phyloP scores from a whole-genome alignment of 1,140 invertebrate genomes.

The Watersipora subatra region DNA sequence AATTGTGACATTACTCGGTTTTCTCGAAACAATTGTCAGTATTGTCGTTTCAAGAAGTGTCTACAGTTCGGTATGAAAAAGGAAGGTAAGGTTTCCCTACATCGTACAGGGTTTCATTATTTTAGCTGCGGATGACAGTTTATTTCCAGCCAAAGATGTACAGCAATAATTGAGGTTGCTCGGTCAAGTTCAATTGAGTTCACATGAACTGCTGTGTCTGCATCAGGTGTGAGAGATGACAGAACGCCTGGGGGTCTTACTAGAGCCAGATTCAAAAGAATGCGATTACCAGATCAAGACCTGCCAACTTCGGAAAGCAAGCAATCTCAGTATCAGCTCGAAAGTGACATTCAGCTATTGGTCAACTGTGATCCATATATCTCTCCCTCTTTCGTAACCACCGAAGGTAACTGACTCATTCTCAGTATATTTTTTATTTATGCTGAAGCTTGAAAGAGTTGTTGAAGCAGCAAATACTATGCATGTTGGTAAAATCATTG shows the following conservation, averaged over 20 bases:
- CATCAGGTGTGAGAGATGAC: conserved; percentile 36
- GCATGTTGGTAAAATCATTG: too few species aligned
- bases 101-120: neutral
- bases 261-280: conserved; percentile 26
- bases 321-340: conserved; percentile 1
- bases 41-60: conserved; percentile 97
- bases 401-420: conserved; percentile 3
- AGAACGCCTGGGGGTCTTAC: conserved; percentile 28
- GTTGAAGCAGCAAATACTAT: too few species aligned
- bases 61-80: conserved; percentile 97
- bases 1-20: conserved; percentile 89
- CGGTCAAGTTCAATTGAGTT: too few species aligned
- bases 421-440: neutral
- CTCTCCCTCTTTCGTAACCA: neutral
- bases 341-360: conserved; percentile 14
- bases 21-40: conserved; percentile 61
- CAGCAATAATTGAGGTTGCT: neutral
- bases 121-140: neutral
- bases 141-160: neutral
- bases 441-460: neutral
- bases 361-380: neutral
- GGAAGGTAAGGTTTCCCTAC: conserved; percentile 54
- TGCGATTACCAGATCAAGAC: conserved; percentile 15
- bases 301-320: conserved; percentile 4
- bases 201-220: too few species aligned